Base-by-base conservation (phyloP, 92 coral and sea anemone genomes). In the Montipora capitata region DNA sequence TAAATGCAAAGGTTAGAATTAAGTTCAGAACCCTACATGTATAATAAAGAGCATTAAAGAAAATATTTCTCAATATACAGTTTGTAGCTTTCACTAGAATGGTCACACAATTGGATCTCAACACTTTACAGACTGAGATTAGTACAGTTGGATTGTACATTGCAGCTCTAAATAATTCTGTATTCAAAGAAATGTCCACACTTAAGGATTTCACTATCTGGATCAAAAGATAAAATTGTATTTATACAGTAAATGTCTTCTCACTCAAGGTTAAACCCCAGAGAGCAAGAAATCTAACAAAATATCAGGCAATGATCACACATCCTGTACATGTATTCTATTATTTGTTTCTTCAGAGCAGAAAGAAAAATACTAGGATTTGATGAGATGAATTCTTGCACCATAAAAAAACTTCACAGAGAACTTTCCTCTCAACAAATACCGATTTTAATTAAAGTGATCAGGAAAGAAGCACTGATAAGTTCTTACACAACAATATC, bases 401-500 rank as follows among this genome's bases (percentile, higher is more conserved):
- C 52, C 13, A 35, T 81, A 20, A 40, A 40, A 69, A 51, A 3
- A 4, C 3, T 68, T 45, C 27, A 65, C 2, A 3, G 5, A 67
- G 4, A 11, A 3, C 11, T 45, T 59, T 7, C 10, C n/a, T 2
- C 54, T 14, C 5, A 17, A 44, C 7, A 18, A 59, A 42, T 27
- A 27, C 35, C 35, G 2, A 27, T 27, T 27, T 27, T 27, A 27
- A 27, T 39, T 45, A 3, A 51, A 80, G 66, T 11, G 38, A 6
- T 51, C 44, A 4, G 16, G 4, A 14, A 45, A 20, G 13, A 79
- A 13, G 18, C 45, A 14, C 39, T 43, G 35, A 27, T 27, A 27
- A 58, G 65, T 16, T 43, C 3, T 8, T n/a, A 42, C 58, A 27
- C 7, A 27, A 51, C 77, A 81, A 81, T 81, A 81, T 81, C 85